phyloP scores from a whole-genome alignment of 2,797 vertebrate species.

The Coccyzus lansbergi region DNA sequence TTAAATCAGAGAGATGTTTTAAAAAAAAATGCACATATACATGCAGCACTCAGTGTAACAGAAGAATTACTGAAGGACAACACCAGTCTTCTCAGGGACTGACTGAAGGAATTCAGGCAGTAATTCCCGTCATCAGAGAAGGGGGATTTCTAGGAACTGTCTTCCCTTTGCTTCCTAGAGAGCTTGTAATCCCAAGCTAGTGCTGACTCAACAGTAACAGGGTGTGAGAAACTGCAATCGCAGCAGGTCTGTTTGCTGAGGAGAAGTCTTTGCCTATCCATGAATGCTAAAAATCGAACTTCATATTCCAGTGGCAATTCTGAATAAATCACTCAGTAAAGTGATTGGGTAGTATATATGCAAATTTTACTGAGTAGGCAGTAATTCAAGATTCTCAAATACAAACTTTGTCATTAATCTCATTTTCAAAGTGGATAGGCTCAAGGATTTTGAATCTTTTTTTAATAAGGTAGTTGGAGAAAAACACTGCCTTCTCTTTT shows the following conservation, averaged over 20 bases:
- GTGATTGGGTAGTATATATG: background rate
- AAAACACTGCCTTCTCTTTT: background rate
- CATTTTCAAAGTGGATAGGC: background rate
- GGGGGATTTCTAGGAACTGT: conserved; percentile 4
- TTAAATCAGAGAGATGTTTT: background rate
- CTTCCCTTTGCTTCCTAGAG: background rate
- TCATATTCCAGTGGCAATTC: background rate
- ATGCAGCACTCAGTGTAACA: background rate
- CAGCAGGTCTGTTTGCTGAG: conserved; percentile 25
- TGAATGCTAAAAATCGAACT: conserved; percentile 26
- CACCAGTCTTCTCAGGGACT: background rate
- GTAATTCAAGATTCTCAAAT: conserved; percentile 13
- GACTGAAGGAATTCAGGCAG: background rate
- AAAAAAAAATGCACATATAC: fast-evolving
- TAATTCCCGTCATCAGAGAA: background rate
- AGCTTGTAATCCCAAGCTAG: background rate
- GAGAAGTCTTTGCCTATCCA: background rate
- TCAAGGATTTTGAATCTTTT: background rate
- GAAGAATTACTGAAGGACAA: background rate
- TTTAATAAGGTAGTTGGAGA: background rate
- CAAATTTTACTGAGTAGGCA: conserved; percentile 12
- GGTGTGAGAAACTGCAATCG: background rate
- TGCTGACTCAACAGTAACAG: conserved; percentile 25
- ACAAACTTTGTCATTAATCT: background rate
- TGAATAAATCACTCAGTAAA: conserved; percentile 1